A percentile compares a stretch with the other conserved stretches of the same genome.
phyloP scores from a whole-genome alignment of 2,113 vertebrate genomes.

The Lepus timidus region DNA sequence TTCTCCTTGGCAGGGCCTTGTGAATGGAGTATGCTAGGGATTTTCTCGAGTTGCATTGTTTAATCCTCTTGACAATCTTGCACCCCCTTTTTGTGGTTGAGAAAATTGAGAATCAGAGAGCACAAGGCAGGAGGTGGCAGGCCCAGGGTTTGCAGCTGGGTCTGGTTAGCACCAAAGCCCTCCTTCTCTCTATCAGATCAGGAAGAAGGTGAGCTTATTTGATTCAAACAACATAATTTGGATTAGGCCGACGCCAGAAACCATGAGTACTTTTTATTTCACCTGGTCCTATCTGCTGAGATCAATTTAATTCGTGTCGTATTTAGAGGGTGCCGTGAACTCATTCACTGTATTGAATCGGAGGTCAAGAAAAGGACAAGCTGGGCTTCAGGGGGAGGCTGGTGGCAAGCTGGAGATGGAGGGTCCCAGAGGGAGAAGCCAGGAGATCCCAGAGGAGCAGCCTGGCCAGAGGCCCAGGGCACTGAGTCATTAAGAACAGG shows the following conservation, averaged over 20 bases:
- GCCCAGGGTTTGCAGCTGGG: not conserved
- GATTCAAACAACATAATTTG: slow-evolving; percentile 2
- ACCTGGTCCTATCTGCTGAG: not conserved
- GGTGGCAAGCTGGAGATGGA: not conserved
- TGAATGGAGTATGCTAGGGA: not conserved
- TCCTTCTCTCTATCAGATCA: not conserved
- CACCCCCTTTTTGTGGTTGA: not conserved
- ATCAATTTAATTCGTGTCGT: slow-evolving; percentile 31
- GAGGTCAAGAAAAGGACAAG: not conserved
- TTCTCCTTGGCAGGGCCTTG: not conserved
- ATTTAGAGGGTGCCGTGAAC: slow-evolving; percentile 14
- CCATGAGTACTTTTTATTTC: slow-evolving; percentile 30
- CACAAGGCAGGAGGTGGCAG: not conserved
- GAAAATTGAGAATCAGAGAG: not conserved
- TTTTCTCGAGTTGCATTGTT: not conserved
- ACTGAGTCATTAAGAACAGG: not conserved
- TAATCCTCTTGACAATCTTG: not conserved
- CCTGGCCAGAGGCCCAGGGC: not conserved
- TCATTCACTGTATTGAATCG: slow-evolving; percentile 35
- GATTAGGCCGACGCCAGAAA: not conserved
- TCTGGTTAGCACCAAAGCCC: not conserved
- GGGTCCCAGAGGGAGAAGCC: not conserved
- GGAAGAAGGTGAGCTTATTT: not conserved
- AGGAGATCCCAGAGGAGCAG: not conserved
- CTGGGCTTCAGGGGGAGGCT: not conserved